Conservation (phyloP, 2,888 invertebrate species). For the Lasius platythorax region DNA sequence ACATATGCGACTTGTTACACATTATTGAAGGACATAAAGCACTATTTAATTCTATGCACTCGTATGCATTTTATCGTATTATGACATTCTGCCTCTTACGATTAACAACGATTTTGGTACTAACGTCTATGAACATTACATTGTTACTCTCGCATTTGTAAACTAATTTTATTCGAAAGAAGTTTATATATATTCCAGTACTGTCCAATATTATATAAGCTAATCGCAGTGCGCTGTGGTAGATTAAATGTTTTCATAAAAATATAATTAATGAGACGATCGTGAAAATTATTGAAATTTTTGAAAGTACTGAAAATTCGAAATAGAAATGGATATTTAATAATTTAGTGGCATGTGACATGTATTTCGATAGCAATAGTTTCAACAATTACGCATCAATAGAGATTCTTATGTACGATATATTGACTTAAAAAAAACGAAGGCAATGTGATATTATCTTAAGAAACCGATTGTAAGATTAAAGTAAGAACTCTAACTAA, state of each 20-base stretch:
- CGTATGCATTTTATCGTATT: slow-evolving; percentile 24
- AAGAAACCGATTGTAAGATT: slow-evolving; percentile 33
- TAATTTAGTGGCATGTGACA: slow-evolving; percentile 17
- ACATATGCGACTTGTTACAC: not conserved
- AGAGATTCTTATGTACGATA: slow-evolving; percentile 18
- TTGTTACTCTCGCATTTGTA: slow-evolving; percentile 38
- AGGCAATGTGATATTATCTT: slow-evolving; percentile 46
- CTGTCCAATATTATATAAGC: slow-evolving; percentile 16
- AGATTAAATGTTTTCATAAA: slow-evolving; percentile 24
- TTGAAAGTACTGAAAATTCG: slow-evolving; percentile 5
- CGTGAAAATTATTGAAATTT: slow-evolving; percentile 2
- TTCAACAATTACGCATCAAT: slow-evolving; percentile 16
- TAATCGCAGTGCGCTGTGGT: slow-evolving; percentile 14
- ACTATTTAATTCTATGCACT: slow-evolving; percentile 21
- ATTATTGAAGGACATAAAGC: slow-evolving; percentile 2
- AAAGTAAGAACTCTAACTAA: not conserved
- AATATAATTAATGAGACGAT: not conserved
- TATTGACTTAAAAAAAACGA: slow-evolving; percentile 8
- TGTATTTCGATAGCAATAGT: slow-evolving; percentile 33
- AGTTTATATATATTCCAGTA: slow-evolving; percentile 11
- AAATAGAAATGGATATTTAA: slow-evolving; percentile 13
- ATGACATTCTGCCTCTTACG: slow-evolving; percentile 24
- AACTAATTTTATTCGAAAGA: slow-evolving; percentile 19
- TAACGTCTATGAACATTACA: not conserved
- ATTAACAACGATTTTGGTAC: slow-evolving; percentile 32